Evolutionary conservation across 1,140 invertebrate genomes (phyloP), one percentile per base, ranked within the genome.

Genomic region (Caerostris extrusa): DNA sequence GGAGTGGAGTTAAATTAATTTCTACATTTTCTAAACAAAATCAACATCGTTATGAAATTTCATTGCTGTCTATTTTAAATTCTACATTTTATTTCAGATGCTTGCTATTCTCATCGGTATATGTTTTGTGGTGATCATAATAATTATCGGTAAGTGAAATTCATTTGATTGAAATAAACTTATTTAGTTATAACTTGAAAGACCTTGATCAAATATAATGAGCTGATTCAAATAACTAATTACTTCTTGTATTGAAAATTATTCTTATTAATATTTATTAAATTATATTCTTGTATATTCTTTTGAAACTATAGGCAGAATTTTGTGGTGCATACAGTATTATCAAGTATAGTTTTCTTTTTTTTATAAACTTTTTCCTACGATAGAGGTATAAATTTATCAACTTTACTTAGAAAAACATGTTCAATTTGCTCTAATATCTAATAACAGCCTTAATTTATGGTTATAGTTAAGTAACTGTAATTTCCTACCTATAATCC

Each of bases 51-150:
- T 14, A 4, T 4, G 7, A 67, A 5, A 14, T 14, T 67, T 67
- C n/a, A 5, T 14, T 67, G 12, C 12, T 67, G 7, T n/a, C 12
- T 67, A 12, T 67, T 67, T 67, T 14, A 67, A 4, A 14, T 67
- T 67, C 12, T 10, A 5, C 71, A 55, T 89, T 67, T 50, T 61
- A 19, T 89, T 89, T 19, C 57, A 93, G 91, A 93, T 93, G 91
- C 91, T 93, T 71, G 91, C 91, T 0, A 93, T 93, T 53, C 91
- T 93, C 7, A 93, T 93, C 3, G 91, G 91, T 3, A 86, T 93
- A 58, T 60, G 83, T 7, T 53, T 93, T 5, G 61, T 93, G 7
- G 12, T 88, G 50, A 93, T 93, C 17, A n/a, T 93, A 8, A 93
- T 93, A 50, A 93, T 93, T 50, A 34, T 93, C 19, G 91, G 91